Conservation (phyloP, 2,797 vertebrate species). For the Myiotriccus ornatus region DNA sequence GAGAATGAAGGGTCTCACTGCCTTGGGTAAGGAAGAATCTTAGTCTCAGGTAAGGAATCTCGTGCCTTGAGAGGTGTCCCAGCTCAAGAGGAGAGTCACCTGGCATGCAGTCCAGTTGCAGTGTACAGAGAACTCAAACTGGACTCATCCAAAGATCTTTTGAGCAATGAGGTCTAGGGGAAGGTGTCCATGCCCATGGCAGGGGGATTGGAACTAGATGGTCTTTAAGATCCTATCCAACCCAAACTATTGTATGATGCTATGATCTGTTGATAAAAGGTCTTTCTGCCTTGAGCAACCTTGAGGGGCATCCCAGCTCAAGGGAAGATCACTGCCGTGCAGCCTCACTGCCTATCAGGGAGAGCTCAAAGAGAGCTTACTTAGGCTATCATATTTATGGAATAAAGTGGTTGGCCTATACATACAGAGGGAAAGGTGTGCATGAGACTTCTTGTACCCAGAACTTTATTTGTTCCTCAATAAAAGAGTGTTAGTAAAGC, state of each 20-base stretch:
- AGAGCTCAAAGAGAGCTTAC: background rate
- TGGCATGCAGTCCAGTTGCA: background rate
- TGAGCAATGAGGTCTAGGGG: background rate
- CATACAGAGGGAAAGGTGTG: background rate
- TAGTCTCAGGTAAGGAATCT: background rate
- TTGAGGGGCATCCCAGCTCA: background rate
- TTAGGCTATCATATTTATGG: background rate
- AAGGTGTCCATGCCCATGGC: background rate
- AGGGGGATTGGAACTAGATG: background rate
- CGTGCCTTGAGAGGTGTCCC: background rate
- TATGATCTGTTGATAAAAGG: background rate
- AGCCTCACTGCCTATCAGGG: background rate
- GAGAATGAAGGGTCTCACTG: background rate
- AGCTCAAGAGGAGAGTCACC: background rate
- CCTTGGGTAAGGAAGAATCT: background rate
- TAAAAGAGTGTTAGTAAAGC: background rate
- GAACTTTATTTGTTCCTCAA: background rate
- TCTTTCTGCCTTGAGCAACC: background rate
- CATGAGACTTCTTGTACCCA: background rate
- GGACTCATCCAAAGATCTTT: background rate
- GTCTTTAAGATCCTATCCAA: background rate
- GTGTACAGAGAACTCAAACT: background rate
- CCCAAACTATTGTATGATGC: background rate
- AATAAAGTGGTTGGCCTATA: background rate
- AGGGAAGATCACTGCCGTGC: background rate